phyloP scores from a whole-genome alignment of 2,888 invertebrate genomes.

The Epistrophella euchroma region DNA sequence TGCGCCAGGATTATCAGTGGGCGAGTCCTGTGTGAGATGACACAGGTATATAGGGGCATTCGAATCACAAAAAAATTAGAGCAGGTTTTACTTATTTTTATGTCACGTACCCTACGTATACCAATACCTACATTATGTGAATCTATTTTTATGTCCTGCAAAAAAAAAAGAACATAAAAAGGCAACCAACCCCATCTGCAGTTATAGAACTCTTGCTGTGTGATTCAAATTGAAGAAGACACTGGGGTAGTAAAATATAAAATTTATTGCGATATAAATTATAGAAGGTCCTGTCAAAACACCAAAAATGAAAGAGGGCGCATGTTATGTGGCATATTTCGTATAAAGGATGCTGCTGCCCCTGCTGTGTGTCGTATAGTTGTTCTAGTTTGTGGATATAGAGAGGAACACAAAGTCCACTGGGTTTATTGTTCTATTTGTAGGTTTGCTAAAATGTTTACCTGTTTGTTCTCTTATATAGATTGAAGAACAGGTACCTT shows the following conservation, averaged over 20 bases:
- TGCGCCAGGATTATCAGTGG: constrained; percentile 80
- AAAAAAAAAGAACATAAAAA: constrained; percentile 30
- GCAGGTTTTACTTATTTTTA: constrained; percentile 43
- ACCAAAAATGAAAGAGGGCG: constrained; percentile 64
- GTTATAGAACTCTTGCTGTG: constrained; percentile 29
- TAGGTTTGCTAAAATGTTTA: constrained; percentile 66
- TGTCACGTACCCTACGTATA: constrained; percentile 1
- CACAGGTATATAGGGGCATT: constrained; percentile 41
- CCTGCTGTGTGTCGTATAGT: constrained; percentile 61
- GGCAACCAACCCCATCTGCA: constrained; percentile 56
- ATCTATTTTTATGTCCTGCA: constrained; percentile 31
- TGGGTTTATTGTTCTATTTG: constrained; percentile 49
- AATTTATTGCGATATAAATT: constrained; percentile 77
- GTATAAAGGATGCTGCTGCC: constrained; percentile 50
- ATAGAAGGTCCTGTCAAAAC: constrained; percentile 76
- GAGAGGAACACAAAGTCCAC: neutral
- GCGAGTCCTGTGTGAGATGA: constrained; percentile 59
- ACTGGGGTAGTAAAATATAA: constrained; percentile 66
- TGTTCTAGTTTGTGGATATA: constrained; percentile 18
- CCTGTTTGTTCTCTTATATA: constrained; percentile 25
- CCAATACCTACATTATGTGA: neutral
- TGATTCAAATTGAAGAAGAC: constrained; percentile 52
- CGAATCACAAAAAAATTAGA: constrained; percentile 57
- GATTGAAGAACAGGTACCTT: constrained; percentile 45
- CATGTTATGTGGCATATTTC: constrained; percentile 42